Evolutionary conservation across 2,888 invertebrate genomes (phyloP).

Genomic region (Selenia dentaria): DNA sequence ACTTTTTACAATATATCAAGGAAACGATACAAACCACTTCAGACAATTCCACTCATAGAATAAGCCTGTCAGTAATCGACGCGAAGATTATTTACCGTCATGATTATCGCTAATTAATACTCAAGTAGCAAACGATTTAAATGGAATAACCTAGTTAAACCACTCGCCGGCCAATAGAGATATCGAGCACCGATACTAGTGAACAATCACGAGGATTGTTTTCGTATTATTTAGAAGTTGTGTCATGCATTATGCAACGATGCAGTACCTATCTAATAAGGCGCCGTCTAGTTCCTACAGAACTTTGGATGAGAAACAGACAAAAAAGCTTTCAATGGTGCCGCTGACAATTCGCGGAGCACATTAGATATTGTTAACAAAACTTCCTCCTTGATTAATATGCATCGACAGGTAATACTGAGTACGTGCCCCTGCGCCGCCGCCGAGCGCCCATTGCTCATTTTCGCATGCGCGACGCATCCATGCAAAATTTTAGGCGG

Average conservation of each 20-base stretch:
- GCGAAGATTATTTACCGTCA: slow-evolving; percentile 63
- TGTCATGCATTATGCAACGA: slow-evolving; percentile 72
- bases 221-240: slow-evolving; percentile 45
- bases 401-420: slow-evolving; percentile 80
- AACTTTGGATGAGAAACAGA: slow-evolving; percentile 53
- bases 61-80: slow-evolving; percentile 64
- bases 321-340: slow-evolving; percentile 76
- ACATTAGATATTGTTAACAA: slow-evolving; percentile 84
- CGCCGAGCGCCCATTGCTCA: slow-evolving; percentile 47
- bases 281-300: slow-evolving; percentile 59
- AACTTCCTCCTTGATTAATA: slow-evolving; percentile 82
- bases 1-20: slow-evolving; percentile 49
- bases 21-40: slow-evolving; percentile 55
- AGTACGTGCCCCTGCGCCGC: slow-evolving; percentile 71
- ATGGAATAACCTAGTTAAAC: slow-evolving; percentile 78
- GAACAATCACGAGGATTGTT: slow-evolving; percentile 62
- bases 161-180: slow-evolving; percentile 56
- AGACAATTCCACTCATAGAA: slow-evolving; percentile 61
- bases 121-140: slow-evolving; percentile 69
- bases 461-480: slow-evolving; percentile 80
- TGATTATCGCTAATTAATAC: slow-evolving; percentile 78
- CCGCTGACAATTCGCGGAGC: slow-evolving; percentile 71
- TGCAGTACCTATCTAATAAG: slow-evolving; percentile 65
- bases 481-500: slow-evolving; percentile 84
- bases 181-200: slow-evolving; percentile 51